phyloP scores from a whole-genome alignment of 1,140 invertebrate genomes.

The Calliopsis andreniformis region DNA sequence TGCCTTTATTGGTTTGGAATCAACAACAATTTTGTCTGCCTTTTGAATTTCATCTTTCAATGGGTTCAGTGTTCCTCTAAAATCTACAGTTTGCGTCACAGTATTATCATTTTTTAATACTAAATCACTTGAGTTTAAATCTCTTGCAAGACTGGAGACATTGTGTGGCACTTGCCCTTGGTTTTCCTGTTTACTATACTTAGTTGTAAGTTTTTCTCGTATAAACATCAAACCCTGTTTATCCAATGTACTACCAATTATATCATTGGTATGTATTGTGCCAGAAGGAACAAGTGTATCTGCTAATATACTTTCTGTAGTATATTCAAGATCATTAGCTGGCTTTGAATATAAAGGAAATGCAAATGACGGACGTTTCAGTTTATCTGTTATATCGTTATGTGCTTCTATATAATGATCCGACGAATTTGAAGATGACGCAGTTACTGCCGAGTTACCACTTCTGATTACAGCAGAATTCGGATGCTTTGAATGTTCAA shows the following conservation, averaged over 20 bases:
- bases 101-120: background rate
- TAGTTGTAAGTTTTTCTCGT: conserved; percentile 72
- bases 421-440: background rate
- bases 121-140: conserved; percentile 5
- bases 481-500: background rate
- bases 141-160: conserved; percentile 2
- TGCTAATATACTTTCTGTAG: conserved; percentile 70
- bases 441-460: background rate
- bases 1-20: background rate
- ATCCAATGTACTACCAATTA: conserved; percentile 76
- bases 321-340: background rate
- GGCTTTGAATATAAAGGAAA: background rate
- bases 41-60: background rate
- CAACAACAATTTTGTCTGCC: background rate
- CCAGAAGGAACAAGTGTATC: conserved; percentile 72
- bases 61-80: background rate
- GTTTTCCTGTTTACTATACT: conserved; percentile 67
- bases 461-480: background rate
- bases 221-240: conserved; percentile 69
- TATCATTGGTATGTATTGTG: conserved; percentile 66
- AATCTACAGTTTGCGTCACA: background rate
- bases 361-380: background rate
- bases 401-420: conserved; percentile 7
- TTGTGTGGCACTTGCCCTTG: background rate
- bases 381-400: too few relatives aligned